Percentiles rank a stretch among this genome's conserved stretches.
These are phyloP conservation scores for Valencia hispanica DNA, from an alignment of 2,797 vertebrate species.

Conservation along the genomic window DNA sequence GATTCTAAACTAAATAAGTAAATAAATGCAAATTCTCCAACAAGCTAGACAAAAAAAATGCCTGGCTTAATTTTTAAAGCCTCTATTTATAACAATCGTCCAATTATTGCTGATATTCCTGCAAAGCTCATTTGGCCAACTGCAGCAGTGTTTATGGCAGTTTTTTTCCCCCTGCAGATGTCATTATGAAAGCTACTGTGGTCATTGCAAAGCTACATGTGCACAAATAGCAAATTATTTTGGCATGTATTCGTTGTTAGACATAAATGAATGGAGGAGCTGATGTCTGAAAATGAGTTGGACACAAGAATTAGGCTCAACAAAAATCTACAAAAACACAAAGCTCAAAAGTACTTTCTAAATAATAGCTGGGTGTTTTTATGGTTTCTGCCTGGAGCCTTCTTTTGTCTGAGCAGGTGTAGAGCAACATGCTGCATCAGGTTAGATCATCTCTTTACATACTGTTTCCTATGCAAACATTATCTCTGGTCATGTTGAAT, in stretches of 20 bases:
- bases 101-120: constrained; percentile 29
- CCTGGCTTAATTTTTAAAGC: constrained; percentile 28
- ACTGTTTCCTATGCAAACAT: constrained; percentile 43
- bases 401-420: constrained; percentile 18
- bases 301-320: not conserved
- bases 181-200: constrained; percentile 5
- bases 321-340: not conserved
- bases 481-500: constrained; percentile 49
- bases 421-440: constrained; percentile 18
- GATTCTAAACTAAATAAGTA: constrained; percentile 35
- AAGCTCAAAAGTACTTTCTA: not conserved
- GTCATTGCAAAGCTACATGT: not conserved
- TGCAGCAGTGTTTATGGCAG: constrained; percentile 20
- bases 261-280: not conserved
- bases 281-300: not conserved
- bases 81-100: not conserved
- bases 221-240: not conserved
- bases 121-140: constrained; percentile 9
- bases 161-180: constrained; percentile 12
- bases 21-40: constrained; percentile 50
- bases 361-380: constrained; percentile 6
- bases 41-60: constrained; percentile 6
- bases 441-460: constrained; percentile 15
- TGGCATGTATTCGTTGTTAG: not conserved
- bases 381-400: constrained; percentile 28